Percentiles rank a stretch among this genome's conserved stretches.
phyloP scores from a whole-genome alignment of 2,888 invertebrate species.

The Brachyopa scutellaris region DNA sequence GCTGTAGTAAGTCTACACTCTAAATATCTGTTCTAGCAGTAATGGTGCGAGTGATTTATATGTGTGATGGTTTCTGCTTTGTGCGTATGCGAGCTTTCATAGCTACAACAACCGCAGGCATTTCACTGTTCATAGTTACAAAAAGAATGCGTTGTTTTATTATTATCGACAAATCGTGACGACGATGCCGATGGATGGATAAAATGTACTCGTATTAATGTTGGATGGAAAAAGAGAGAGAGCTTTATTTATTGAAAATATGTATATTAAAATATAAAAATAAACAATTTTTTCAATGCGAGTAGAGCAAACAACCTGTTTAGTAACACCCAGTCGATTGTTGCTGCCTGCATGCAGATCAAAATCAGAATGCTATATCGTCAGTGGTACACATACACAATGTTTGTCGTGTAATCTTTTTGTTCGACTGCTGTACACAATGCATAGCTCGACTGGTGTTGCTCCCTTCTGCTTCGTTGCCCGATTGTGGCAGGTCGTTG shows the following conservation, averaged over 20 bases:
- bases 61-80: not conserved
- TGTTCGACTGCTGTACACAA: conserved; percentile 14
- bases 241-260: not conserved
- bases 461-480: conserved; percentile 34
- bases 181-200: conserved; percentile 49
- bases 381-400: conserved; percentile 11
- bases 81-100: conserved; percentile 33
- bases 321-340: conserved; percentile 27
- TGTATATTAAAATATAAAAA: no score
- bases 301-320: conserved; percentile 30
- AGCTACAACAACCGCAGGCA: conserved; percentile 34
- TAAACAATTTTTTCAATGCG: conserved; percentile 27
- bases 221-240: conserved; percentile 11
- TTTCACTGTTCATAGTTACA: conserved; percentile 48
- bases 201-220: no score
- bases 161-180: conserved; percentile 47
- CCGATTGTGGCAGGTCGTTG: conserved; percentile 79
- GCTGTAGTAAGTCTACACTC: conserved; percentile 49
- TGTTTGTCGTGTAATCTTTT: conserved; percentile 48
- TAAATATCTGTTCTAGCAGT: conserved; percentile 48
- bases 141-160: conserved; percentile 27
- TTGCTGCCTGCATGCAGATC: conserved; percentile 38
- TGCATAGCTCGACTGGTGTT: conserved; percentile 2
- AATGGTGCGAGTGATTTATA: conserved; percentile 20
- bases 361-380: conserved; percentile 51